Percentiles rank a stretch among this genome's conserved stretches.
These are phyloP conservation scores for Oreocharis arfaki DNA, from an alignment of 2,113 vertebrate genomes.

Conservation along the genomic window DNA sequence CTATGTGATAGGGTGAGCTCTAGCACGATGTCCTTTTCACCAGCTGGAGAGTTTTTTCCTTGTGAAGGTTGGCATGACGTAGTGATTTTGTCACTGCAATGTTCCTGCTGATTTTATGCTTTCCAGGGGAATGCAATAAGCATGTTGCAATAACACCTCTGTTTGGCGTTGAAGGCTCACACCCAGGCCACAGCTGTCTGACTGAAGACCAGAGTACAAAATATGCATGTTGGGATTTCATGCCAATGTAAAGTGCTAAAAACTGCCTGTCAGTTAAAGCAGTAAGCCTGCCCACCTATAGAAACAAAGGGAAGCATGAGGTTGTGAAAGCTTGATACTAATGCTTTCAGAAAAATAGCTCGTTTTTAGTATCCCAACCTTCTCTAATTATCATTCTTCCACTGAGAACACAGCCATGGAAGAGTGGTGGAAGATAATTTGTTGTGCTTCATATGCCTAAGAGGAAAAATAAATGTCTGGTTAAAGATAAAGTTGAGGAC, in stretches of 20 bases:
- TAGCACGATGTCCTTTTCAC: accelerated
- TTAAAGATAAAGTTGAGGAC: background rate
- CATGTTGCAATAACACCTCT: background rate
- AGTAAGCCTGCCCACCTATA: background rate
- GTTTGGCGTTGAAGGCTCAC: background rate
- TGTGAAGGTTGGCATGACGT: background rate
- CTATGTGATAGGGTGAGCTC: background rate
- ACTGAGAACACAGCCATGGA: background rate
- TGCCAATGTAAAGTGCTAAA: background rate
- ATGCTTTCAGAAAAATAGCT: background rate
- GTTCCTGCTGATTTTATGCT: background rate
- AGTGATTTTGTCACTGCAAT: background rate
- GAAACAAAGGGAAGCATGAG: background rate
- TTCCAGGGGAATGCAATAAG: background rate
- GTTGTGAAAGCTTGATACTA: background rate
- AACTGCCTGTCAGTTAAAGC: background rate
- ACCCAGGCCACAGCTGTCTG: background rate
- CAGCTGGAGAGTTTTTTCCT: background rate
- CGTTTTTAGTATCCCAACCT: background rate
- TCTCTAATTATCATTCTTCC: background rate
- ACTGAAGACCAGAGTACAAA: background rate
- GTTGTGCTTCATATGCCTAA: background rate
- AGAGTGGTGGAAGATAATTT: background rate
- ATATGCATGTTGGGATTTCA: background rate
- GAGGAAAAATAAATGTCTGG: background rate